A percentile compares a stretch with the other conserved stretches of the same genome.
phyloP scores from a whole-genome alignment of 2,888 invertebrate genomes.

The Lingula anatina region DNA sequence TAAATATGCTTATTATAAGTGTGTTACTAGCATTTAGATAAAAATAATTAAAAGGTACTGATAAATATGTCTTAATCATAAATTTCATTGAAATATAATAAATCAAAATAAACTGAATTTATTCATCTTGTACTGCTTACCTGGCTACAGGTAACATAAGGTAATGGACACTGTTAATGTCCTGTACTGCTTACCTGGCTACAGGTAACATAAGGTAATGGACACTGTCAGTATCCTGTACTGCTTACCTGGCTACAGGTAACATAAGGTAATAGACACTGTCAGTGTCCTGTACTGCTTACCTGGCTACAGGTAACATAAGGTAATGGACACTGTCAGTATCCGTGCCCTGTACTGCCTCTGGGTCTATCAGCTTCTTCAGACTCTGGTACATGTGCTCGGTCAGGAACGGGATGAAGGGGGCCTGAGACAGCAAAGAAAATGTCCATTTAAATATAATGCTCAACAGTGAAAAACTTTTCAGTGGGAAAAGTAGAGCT shows the following conservation, averaged over 20 bases:
- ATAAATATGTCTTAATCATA: too few relatives aligned
- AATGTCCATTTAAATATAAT: slow-evolving; percentile 6
- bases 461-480: slow-evolving; percentile 1
- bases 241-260: too few relatives aligned
- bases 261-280: too few relatives aligned
- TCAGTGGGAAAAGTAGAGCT: not conserved
- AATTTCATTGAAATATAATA: too few relatives aligned
- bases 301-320: slow-evolving; percentile 72
- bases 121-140: slow-evolving; percentile 18
- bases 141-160: too few relatives aligned
- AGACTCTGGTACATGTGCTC: slow-evolving; percentile 92
- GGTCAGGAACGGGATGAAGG: slow-evolving; percentile 93
- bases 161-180: too few relatives aligned
- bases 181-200: slow-evolving; percentile 48
- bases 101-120: too few relatives aligned
- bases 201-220: slow-evolving; percentile 89
- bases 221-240: slow-evolving; percentile 64
- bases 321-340: slow-evolving; percentile 80
- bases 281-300: not conserved
- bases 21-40: too few relatives aligned
- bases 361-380: slow-evolving; percentile 59
- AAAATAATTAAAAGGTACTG: too few relatives aligned
- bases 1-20: too few relatives aligned
- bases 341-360: slow-evolving; percentile 35
- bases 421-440: slow-evolving; percentile 58